phyloP scores from a whole-genome alignment of 2,888 invertebrate species.

The Coenonympha arcania region DNA sequence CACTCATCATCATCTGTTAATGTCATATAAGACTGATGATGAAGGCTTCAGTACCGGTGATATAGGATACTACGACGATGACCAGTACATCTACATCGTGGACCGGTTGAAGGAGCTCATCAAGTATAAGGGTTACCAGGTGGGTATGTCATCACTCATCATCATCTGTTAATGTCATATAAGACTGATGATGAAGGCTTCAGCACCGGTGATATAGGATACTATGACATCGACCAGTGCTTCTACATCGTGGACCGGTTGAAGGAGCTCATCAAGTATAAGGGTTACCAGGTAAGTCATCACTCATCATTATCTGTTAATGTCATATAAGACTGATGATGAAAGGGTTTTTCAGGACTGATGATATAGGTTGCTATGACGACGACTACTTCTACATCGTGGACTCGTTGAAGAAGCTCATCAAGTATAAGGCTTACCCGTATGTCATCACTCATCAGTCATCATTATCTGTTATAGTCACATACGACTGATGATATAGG shows the following conservation, averaged over 20 bases:
- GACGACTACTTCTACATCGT: slow-evolving; percentile 53
- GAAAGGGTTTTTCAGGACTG: slow-evolving; percentile 85
- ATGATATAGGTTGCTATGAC: slow-evolving; percentile 60
- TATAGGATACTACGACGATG: slow-evolving; percentile 56
- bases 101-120: slow-evolving; percentile 61
- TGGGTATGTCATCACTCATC: too few relatives aligned
- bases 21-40: slow-evolving; percentile 64
- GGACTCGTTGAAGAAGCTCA: slow-evolving; percentile 58
- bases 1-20: not conserved
- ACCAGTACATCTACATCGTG: slow-evolving; percentile 51
- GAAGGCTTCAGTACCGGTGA: slow-evolving; percentile 82
- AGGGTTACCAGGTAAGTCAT: slow-evolving; percentile 52
- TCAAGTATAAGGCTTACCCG: slow-evolving; percentile 61
- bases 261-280: slow-evolving; percentile 63
- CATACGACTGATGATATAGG: slow-evolving; percentile 77
- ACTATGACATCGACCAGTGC: slow-evolving; percentile 51
- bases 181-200: slow-evolving; percentile 86
- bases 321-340: slow-evolving; percentile 64
- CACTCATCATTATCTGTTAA: not conserved
- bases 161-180: not conserved
- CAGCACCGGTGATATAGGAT: slow-evolving; percentile 76
- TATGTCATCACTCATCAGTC: too few relatives aligned
- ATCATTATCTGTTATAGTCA: not conserved
- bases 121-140: slow-evolving; percentile 61
- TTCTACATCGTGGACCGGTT: slow-evolving; percentile 55